phyloP scores from a whole-genome alignment of 2,888 invertebrate species.

The Chrysodeixis includens region DNA sequence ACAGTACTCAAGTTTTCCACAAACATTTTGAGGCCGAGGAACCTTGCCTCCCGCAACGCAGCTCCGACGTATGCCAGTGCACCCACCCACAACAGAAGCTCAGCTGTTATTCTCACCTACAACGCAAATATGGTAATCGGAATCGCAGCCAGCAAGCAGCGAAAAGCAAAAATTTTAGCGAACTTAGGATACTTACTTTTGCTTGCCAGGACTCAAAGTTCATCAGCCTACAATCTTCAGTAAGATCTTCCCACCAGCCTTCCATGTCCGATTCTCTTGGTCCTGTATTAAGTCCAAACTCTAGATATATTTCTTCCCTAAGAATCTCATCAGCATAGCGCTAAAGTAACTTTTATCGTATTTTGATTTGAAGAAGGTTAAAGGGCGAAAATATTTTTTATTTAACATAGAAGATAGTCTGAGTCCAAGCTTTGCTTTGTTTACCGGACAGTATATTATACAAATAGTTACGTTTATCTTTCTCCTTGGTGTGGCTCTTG shows the following conservation, averaged over 20 bases:
- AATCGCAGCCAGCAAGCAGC: too few relatives aligned
- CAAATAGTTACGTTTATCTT: slow-evolving; percentile 75
- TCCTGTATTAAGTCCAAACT: slow-evolving; percentile 31
- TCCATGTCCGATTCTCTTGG: slow-evolving; percentile 87
- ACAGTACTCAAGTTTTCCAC: slow-evolving; percentile 96
- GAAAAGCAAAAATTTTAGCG: too few relatives aligned
- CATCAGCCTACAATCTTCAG: slow-evolving; percentile 92
- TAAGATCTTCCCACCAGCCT: slow-evolving; percentile 92
- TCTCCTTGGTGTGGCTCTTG: slow-evolving; percentile 83
- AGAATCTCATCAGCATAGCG: too few relatives aligned
- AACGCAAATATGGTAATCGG: slow-evolving; percentile 4
- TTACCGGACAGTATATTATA: too few relatives aligned
- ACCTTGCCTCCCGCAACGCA: slow-evolving; percentile 95
- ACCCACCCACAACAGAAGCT: slow-evolving; percentile 94
- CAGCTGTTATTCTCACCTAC: slow-evolving; percentile 93
- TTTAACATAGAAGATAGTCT: too few relatives aligned
- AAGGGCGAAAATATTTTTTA: too few relatives aligned
- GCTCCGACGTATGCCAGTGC: slow-evolving; percentile 95
- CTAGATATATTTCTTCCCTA: not conserved
- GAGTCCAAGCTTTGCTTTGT: too few relatives aligned
- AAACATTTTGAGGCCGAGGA: slow-evolving; percentile 98
- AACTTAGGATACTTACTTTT: slow-evolving; percentile 71
- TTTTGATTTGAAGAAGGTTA: too few relatives aligned
- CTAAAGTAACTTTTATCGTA: too few relatives aligned
- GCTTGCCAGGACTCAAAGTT: slow-evolving; percentile 89